A percentile compares a stretch with the other conserved stretches of the same genome.
Conservation (phyloP, 1,140 invertebrate species). For the Drosophila subpulchrella region DNA sequence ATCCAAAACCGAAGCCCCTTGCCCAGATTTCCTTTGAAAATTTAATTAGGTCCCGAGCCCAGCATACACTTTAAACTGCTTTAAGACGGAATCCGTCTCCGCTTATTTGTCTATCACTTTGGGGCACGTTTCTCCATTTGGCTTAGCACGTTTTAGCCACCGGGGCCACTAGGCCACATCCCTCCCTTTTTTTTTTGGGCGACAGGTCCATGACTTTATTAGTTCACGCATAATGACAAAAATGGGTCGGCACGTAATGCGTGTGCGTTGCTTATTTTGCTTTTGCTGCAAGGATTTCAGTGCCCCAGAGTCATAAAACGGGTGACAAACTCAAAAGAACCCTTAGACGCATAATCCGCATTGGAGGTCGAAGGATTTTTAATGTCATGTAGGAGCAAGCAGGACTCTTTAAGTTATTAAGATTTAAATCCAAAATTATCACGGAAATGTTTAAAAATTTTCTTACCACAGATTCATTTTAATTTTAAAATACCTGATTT, state of each 20-base stretch:
- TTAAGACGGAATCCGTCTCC: conserved; percentile 44
- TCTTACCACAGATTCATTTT: no score
- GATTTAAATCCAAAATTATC: no score
- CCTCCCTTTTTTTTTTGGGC: conserved; percentile 14
- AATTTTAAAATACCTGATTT: no score
- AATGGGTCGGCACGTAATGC: conserved; percentile 77
- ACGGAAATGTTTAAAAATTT: background rate
- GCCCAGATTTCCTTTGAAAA: conserved; percentile 36
- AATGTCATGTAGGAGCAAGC: background rate
- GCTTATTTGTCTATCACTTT: conserved; percentile 28
- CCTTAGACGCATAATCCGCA: background rate
- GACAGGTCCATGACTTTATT: conserved; percentile 70
- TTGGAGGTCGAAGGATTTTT: background rate
- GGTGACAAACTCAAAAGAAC: conserved; percentile 25
- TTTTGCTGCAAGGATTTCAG: conserved; percentile 68
- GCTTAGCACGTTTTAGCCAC: conserved; percentile 70
- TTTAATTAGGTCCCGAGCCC: conserved; percentile 14
- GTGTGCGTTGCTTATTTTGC: conserved; percentile 72
- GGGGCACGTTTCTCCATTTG: conserved; percentile 55
- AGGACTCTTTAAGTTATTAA: background rate
- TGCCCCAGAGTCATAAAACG: conserved; percentile 66
- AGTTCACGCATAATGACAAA: conserved; percentile 80
- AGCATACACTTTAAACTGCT: conserved; percentile 53
- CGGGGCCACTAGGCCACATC: conserved; percentile 21
- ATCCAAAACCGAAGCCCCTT: background rate